Evolutionary conservation across 2,113 vertebrate genomes (phyloP).

Genomic region (Austrofundulus limnaeus): DNA sequence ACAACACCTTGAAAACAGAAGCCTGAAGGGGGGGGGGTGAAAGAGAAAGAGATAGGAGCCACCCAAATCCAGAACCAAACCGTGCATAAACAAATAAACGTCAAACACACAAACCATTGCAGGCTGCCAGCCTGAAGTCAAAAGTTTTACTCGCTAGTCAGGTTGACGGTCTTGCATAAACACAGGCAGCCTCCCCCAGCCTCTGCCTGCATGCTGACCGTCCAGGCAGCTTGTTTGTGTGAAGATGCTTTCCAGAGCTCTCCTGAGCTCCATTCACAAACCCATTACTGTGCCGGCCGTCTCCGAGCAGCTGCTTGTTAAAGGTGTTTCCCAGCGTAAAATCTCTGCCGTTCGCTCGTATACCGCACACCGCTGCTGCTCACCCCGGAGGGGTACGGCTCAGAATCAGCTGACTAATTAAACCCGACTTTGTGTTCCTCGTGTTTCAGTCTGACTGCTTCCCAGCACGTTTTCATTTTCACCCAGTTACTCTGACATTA

Average conservation of each 20-base stretch:
- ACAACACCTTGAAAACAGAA: slow-evolving; percentile 39
- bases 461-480: slow-evolving; percentile 62
- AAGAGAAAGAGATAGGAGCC: slow-evolving; percentile 42
- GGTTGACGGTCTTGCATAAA: slow-evolving; percentile 8
- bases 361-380: too few relatives aligned
- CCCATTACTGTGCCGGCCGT: slow-evolving; percentile 35
- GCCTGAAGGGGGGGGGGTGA: slow-evolving; percentile 38
- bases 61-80: slow-evolving; percentile 48
- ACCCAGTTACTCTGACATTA: slow-evolving; percentile 56
- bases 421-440: slow-evolving; percentile 73
- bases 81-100: slow-evolving; percentile 51
- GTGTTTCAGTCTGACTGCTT: slow-evolving; percentile 51
- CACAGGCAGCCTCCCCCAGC: slow-evolving; percentile 2
- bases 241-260: slow-evolving; percentile 29
- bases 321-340: slow-evolving; percentile 54
- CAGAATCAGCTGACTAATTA: slow-evolving; percentile 64
- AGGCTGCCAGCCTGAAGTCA: slow-evolving; percentile 16
- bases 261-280: slow-evolving; percentile 42
- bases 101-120: slow-evolving; percentile 16
- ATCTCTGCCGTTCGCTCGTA: slow-evolving; percentile 47
- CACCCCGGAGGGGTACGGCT: slow-evolving; percentile 28
- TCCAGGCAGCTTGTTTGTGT: slow-evolving; percentile 54
- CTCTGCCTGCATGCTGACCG: slow-evolving; percentile 17
- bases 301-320: slow-evolving; percentile 52
- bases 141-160: slow-evolving; percentile 17